These are phyloP conservation scores for Diceros bicornis DNA, from an alignment of 2,797 vertebrate genomes.

Conservation along the genomic window DNA sequence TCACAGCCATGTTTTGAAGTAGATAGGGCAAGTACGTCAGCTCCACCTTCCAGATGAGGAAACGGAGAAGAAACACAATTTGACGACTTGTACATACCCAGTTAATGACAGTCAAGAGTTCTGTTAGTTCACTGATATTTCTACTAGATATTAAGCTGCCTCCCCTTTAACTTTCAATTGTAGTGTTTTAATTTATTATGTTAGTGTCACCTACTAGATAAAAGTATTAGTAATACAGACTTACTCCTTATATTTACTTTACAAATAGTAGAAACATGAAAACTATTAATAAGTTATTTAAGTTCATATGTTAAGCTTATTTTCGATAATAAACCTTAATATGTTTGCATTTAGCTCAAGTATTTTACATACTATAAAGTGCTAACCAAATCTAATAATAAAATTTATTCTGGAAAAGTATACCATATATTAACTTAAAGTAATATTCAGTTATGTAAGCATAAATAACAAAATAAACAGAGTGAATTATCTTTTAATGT, in stretches of 20 bases:
- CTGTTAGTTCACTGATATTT: constrained; percentile 10
- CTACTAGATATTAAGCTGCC: background rate
- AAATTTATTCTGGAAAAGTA: constrained; percentile 58
- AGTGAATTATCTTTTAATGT: constrained; percentile 59
- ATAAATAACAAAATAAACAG: constrained; percentile 51
- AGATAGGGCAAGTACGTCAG: background rate
- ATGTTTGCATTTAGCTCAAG: constrained; percentile 46
- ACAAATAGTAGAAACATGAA: constrained; percentile 66
- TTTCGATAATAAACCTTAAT: constrained; percentile 65
- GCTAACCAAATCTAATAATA: constrained; percentile 11
- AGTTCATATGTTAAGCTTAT: constrained; percentile 48
- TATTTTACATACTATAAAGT: constrained; percentile 51
- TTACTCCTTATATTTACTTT: constrained; percentile 59
- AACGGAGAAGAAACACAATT: background rate
- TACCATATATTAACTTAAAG: constrained; percentile 27
- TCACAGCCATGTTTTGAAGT: background rate
- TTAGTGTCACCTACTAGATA: constrained; percentile 41
- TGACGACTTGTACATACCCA: background rate
- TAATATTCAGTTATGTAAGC: constrained; percentile 33
- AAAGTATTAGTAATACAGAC: constrained; percentile 35
- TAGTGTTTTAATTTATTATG: constrained; percentile 38
- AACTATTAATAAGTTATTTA: constrained; percentile 33
- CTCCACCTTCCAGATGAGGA: constrained; percentile 52
- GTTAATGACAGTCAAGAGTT: background rate
- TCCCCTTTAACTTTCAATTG: background rate